Percentiles rank a stretch among this genome's conserved stretches.
Evolutionary conservation across 2,113 vertebrate genomes (phyloP).

Genomic region (Ochotona princeps): DNA sequence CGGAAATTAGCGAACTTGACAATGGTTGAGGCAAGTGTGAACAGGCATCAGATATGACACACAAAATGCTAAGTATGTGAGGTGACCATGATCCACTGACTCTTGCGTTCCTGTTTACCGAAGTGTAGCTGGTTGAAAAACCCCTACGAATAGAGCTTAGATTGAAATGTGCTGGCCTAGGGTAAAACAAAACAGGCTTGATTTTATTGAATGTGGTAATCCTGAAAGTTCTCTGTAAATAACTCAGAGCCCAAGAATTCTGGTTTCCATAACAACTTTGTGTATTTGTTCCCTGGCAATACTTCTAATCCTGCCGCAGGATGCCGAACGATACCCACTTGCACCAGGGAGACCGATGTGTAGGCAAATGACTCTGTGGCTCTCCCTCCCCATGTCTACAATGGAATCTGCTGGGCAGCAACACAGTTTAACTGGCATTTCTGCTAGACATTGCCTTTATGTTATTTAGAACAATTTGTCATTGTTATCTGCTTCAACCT

Average conservation of each 20-base stretch:
- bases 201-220: conserved; percentile 35
- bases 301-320: conserved; percentile 28
- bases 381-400: neutral
- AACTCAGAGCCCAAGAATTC: conserved; percentile 52
- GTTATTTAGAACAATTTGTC: conserved; percentile 28
- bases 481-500: conserved; percentile 26
- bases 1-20: conserved; percentile 38
- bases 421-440: neutral
- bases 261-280: conserved; percentile 79
- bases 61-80: neutral
- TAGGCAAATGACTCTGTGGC: conserved; percentile 40
- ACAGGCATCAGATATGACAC: conserved; percentile 57
- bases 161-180: neutral
- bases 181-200: neutral
- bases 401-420: neutral
- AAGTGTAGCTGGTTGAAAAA: neutral
- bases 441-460: neutral
- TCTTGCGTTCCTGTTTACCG: neutral
- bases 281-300: conserved; percentile 51
- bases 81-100: neutral
- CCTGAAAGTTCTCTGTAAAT: conserved; percentile 68
- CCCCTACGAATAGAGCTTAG: neutral
- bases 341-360: conserved; percentile 57
- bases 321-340: conserved; percentile 45
- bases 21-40: conserved; percentile 70